Base-by-base conservation (phyloP, 2,113 vertebrate genomes). In the Ivindomyrus marchei region DNA sequence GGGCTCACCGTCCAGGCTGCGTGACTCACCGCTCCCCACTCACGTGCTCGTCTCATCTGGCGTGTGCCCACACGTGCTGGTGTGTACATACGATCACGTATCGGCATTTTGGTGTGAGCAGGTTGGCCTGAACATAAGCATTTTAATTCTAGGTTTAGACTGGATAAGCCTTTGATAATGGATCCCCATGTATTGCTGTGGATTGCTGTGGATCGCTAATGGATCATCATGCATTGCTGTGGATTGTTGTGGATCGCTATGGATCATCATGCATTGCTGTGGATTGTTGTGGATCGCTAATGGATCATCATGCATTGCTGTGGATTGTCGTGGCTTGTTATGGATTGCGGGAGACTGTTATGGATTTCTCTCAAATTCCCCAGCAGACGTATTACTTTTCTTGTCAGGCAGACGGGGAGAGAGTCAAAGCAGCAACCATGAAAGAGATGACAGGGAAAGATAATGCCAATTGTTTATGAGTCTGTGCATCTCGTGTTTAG, bases 21-120 rank as follows among this genome's bases (percentile, higher is more conserved):
- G 86, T 96, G 95, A 96, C 90, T 96, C 95, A 96, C 27, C 11
- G 0, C 1, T 90, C 91, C 93, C 90, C 50, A 86, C 89, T 93
- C 91, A 94, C 91, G 24, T 89, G 77, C 87, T 92, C 92, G 88
- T 62, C 39, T 58, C 45, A 58, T 80, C 50, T 13, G 58, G 92
- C 94, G 5, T 39, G 24, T 86, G 39, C 24, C 21, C n/a, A 39
- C 85, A 53, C 5, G 1, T 86, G 89, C 17, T 11, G 31, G 66
- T 46, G 49, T 92, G 36, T 90, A 89, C 87, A 87, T 39, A 88
- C 46, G 45, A 83, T 88, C 19, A 11, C 21, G 6, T 58, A 80
- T 17, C 19, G 74, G 31, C 74, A 80, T 36, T 19, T 80, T 47
- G 24, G 88, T 53, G 88, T 74, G 58, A 47, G 11, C 46, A 45